Percentiles rank a stretch among this genome's conserved stretches.
Evolutionary conservation across 2,797 vertebrate genomes (phyloP).

Genomic region (Atherinosoma microstoma): DNA sequence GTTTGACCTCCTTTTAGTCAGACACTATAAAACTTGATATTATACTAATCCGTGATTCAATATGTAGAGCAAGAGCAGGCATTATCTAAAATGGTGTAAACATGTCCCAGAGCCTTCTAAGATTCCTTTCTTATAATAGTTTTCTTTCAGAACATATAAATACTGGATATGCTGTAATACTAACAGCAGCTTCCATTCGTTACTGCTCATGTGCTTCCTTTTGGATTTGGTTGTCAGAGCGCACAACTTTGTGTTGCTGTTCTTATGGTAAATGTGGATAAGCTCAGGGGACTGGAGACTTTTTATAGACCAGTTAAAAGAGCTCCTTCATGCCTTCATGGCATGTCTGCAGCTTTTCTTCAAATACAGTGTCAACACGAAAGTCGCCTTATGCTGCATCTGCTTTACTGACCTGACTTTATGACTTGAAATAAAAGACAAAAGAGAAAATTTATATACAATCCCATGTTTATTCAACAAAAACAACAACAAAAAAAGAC

Average conservation of each 20-base stretch:
- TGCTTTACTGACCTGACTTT: slow-evolving; percentile 30
- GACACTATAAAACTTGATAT: slow-evolving; percentile 73
- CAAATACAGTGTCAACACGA: slow-evolving; percentile 38
- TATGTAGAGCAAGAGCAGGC: slow-evolving; percentile 81
- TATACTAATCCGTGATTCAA: slow-evolving; percentile 82
- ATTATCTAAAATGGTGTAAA: slow-evolving; percentile 84
- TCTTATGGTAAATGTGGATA: slow-evolving; percentile 67
- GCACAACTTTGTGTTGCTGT: slow-evolving; percentile 71
- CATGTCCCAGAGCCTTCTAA: slow-evolving; percentile 81
- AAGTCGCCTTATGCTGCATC: slow-evolving; percentile 35
- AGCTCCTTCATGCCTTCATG: slow-evolving; percentile 59
- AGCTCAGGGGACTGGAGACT: slow-evolving; percentile 64
- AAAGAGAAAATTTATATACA: not conserved
- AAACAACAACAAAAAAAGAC: not conserved
- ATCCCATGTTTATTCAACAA: not conserved
- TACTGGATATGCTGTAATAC: slow-evolving; percentile 75
- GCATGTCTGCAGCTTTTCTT: slow-evolving; percentile 47
- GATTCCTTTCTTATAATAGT: slow-evolving; percentile 78
- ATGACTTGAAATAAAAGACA: slow-evolving; percentile 22
- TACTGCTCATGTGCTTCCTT: slow-evolving; percentile 69
- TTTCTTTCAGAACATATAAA: slow-evolving; percentile 80
- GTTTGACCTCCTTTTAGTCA: slow-evolving; percentile 73
- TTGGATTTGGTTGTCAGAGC: slow-evolving; percentile 73
- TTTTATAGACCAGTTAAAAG: slow-evolving; percentile 62
- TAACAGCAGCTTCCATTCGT: slow-evolving; percentile 66